These are phyloP conservation scores for Hippolais icterina DNA, from an alignment of 2,113 vertebrate species.

Conservation along the genomic window DNA sequence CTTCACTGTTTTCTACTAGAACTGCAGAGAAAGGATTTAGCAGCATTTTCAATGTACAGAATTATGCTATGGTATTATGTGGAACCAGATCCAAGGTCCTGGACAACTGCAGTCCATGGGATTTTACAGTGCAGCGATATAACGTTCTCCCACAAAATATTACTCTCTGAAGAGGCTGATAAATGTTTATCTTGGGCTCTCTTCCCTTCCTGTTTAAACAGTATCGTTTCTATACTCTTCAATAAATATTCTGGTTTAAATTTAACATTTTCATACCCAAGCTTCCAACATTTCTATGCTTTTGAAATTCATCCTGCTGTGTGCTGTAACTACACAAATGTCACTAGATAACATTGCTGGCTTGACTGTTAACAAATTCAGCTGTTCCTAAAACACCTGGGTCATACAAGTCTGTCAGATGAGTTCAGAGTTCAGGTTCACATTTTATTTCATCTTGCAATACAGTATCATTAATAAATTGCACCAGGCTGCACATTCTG, in stretches of 20 bases:
- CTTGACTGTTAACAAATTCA: neutral
- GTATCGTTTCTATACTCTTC: neutral
- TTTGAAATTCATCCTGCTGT: neutral
- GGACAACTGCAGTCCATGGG: neutral
- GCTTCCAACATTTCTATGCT: neutral
- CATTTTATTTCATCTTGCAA: neutral
- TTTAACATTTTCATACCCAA: neutral
- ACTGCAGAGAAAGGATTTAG: neutral
- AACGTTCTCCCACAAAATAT: neutral
- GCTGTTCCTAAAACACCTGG: neutral
- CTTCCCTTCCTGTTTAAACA: slow-evolving; percentile 22
- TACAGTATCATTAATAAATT: slow-evolving; percentile 18
- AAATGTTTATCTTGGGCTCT: slow-evolving; percentile 23
- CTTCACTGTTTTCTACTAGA: neutral
- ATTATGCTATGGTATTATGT: fast-evolving
- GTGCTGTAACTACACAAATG: neutral
- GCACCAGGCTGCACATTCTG: neutral
- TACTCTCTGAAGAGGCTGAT: slow-evolving; percentile 10
- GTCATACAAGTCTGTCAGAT: neutral
- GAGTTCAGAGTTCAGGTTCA: neutral
- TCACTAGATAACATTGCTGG: neutral
- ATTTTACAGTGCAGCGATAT: neutral
- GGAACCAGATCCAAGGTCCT: neutral
- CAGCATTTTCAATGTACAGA: neutral
- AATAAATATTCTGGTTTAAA: neutral